Evolutionary conservation across 2,797 vertebrate genomes (phyloP).

Genomic region (Lycodopsis pacificus): DNA sequence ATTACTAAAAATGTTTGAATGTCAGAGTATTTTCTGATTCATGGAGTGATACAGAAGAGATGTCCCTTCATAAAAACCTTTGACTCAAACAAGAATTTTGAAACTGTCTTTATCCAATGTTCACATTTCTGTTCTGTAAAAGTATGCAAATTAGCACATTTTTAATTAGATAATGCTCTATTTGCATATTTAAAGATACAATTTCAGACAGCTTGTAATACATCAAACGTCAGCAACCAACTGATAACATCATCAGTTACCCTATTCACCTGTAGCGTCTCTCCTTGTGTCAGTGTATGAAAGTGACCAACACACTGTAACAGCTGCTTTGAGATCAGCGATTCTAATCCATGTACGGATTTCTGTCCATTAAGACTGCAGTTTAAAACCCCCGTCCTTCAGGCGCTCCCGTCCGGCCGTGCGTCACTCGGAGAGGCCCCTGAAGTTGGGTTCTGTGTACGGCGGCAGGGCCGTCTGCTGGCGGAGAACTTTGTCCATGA

Average conservation of each 20-base stretch:
- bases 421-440: constrained; percentile 81
- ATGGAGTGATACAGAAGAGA: background rate
- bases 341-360: background rate
- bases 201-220: background rate
- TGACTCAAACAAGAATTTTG: background rate
- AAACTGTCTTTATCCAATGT: background rate
- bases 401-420: background rate
- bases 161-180: background rate
- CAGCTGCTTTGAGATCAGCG: background rate
- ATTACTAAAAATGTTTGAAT: background rate
- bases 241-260: background rate
- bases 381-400: background rate
- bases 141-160: background rate
- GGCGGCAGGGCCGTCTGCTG: constrained; percentile 84
- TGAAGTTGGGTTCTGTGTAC: constrained; percentile 84
- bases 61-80: background rate
- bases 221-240: background rate
- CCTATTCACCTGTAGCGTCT: background rate
- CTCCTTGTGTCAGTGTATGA: background rate
- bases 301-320: background rate
- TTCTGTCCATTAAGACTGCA: constrained; percentile 18
- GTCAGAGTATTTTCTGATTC: background rate
- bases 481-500: constrained; percentile 91
- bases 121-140: background rate
- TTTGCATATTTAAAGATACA: background rate